These are phyloP conservation scores for Balaeniceps rex DNA, from an alignment of 2,113 vertebrate genomes.

Conservation along the genomic window DNA sequence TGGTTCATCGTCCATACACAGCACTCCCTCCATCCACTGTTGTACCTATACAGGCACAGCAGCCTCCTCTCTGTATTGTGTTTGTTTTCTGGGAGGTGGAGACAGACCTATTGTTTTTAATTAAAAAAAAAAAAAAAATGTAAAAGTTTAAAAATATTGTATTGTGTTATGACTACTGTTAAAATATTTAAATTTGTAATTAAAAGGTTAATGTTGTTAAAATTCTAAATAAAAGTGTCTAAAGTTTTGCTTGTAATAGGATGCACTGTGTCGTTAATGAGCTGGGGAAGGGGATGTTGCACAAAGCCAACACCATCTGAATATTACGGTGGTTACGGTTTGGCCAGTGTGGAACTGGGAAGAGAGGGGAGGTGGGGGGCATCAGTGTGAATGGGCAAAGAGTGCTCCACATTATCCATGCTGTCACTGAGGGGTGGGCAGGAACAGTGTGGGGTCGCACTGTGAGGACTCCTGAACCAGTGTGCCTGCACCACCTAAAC, in stretches of 20 bases:
- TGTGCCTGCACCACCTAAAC: not conserved
- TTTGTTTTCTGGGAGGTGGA: slow-evolving; percentile 57
- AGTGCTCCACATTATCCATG: not conserved
- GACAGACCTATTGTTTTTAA: slow-evolving; percentile 61
- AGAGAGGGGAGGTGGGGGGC: not conserved
- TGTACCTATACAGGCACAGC: slow-evolving; percentile 48
- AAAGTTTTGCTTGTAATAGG: slow-evolving; percentile 69
- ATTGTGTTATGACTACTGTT: slow-evolving; percentile 68
- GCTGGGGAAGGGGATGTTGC: slow-evolving; percentile 35
- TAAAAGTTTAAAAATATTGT: slow-evolving; percentile 61
- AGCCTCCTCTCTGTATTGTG: slow-evolving; percentile 54
- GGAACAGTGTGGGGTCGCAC: not conserved
- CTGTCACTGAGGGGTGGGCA: not conserved
- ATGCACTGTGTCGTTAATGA: slow-evolving; percentile 64
- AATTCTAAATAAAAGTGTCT: slow-evolving; percentile 71
- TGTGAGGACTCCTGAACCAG: not conserved
- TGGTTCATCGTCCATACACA: slow-evolving; percentile 50
- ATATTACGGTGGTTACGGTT: not conserved
- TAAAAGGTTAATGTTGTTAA: slow-evolving; percentile 69
- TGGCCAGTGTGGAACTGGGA: not conserved
- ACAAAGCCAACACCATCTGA: not conserved
- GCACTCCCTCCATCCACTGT: slow-evolving; percentile 46
- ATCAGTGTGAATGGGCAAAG: not conserved
- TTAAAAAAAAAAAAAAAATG: slow-evolving; percentile 30
- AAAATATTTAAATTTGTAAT: slow-evolving; percentile 70